Percentiles rank a stretch among this genome's conserved stretches.
These are phyloP conservation scores for Ceriagrion tenellum DNA, from an alignment of 2,888 invertebrate genomes.

Conservation along the genomic window DNA sequence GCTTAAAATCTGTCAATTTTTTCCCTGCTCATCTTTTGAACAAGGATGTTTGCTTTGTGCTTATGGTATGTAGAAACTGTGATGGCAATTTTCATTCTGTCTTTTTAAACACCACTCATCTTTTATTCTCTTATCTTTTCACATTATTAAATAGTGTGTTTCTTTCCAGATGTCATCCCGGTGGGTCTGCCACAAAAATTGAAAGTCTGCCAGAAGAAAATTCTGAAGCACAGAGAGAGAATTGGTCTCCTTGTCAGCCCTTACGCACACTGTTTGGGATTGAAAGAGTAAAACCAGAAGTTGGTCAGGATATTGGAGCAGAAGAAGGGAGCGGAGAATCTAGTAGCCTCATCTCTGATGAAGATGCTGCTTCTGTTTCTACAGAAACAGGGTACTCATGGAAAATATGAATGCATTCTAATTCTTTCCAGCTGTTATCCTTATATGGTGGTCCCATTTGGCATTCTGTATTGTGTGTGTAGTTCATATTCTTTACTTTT, in stretches of 20 bases:
- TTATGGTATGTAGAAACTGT: too few species aligned
- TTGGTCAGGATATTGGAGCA: constrained; percentile 44
- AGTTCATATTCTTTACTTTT: too few species aligned
- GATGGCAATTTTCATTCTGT: too few species aligned
- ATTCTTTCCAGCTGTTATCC: too few species aligned
- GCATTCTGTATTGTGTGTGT: too few species aligned
- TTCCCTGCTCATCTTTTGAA: too few species aligned
- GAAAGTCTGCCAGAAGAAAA: constrained; percentile 26
- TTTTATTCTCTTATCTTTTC: too few species aligned
- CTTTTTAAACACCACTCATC: too few species aligned
- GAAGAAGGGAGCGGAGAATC: neutral
- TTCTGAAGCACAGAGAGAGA: neutral
- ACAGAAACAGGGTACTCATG: constrained; percentile 10
- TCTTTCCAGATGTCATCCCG: constrained; percentile 69
- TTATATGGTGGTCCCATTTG: too few species aligned
- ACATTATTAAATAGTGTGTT: neutral
- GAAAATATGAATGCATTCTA: neutral
- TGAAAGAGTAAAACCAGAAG: constrained; percentile 7
- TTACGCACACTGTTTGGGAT: constrained; percentile 56
- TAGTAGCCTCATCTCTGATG: neutral
- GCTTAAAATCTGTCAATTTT: too few species aligned
- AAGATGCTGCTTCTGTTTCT: constrained; percentile 39
- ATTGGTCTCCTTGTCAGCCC: constrained; percentile 38
- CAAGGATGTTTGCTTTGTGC: neutral
- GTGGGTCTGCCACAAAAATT: constrained; percentile 70